Percentiles rank a stretch among this genome's conserved stretches.
Evolutionary conservation across 2,888 invertebrate genomes (phyloP).

Genomic region (Eumerus sabulonum): DNA sequence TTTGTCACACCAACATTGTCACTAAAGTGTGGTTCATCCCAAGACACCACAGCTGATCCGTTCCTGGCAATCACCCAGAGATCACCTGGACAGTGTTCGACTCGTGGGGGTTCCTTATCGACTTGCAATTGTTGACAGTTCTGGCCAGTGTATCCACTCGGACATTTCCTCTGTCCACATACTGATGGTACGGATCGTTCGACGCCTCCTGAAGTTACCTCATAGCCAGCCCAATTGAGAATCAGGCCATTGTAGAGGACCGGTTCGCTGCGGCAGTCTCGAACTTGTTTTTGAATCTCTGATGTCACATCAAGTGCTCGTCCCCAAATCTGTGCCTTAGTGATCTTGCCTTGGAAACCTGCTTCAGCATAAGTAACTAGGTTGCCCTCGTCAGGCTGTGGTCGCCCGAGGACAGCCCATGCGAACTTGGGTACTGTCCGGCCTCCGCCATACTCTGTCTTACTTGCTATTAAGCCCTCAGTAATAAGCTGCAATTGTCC

Average conservation of each 20-base stretch:
- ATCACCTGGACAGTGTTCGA: constrained; percentile 95
- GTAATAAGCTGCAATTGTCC: constrained; percentile 94
- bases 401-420: constrained; percentile 95
- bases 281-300: constrained; percentile 95
- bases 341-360: constrained; percentile 97
- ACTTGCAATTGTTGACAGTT: constrained; percentile 91
- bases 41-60: constrained; percentile 92
- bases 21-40: constrained; percentile 95
- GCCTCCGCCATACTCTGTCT: constrained; percentile 93
- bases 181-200: constrained; percentile 94
- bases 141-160: constrained; percentile 90
- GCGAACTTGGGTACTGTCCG: constrained; percentile 90
- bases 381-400: constrained; percentile 85
- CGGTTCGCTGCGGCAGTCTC: constrained; percentile 94
- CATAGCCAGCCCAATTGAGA: constrained; percentile 96
- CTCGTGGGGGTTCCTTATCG: constrained; percentile 91
- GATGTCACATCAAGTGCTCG: constrained; percentile 93
- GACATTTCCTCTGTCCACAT: constrained; percentile 93
- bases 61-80: constrained; percentile 96
- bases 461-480: constrained; percentile 97
- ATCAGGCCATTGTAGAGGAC: constrained; percentile 92
- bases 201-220: constrained; percentile 92
- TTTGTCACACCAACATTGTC: constrained; percentile 91
- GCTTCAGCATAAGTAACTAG: constrained; percentile 85
- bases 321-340: constrained; percentile 96